Percentiles rank a stretch among this genome's conserved stretches.
phyloP scores from a whole-genome alignment of 1,140 invertebrate genomes.

The Riptortus pedestris region DNA sequence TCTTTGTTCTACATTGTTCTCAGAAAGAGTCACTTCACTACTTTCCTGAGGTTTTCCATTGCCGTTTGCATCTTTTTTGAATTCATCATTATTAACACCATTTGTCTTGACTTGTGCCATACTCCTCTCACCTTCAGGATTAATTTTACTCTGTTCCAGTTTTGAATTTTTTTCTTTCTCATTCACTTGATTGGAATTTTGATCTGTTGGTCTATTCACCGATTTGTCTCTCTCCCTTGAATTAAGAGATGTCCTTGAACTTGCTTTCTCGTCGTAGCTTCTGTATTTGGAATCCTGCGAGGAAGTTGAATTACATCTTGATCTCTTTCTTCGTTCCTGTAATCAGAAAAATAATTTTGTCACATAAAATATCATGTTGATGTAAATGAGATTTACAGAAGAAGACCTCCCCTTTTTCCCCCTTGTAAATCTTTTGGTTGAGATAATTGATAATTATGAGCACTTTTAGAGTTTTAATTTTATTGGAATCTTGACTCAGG shows the following conservation, averaged over 20 bases:
- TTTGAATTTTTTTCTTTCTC: constrained; percentile 5
- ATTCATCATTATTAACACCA: not conserved
- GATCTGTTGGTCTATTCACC: constrained; percentile 18
- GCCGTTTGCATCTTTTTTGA: constrained; percentile 4
- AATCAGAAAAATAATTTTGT: not conserved
- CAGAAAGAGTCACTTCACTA: not conserved
- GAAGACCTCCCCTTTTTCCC: no score
- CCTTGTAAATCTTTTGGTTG: no score
- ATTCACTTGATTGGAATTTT: constrained; percentile 25
- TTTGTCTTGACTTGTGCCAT: not conserved
- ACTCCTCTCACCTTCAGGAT: not conserved
- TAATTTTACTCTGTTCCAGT: not conserved
- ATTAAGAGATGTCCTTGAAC: not conserved
- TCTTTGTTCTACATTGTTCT: not conserved
- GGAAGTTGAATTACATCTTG: constrained; percentile 9
- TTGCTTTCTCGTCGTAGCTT: not conserved
- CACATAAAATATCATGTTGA: no score
- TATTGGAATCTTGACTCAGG: no score
- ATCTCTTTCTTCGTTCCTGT: constrained; percentile 3
- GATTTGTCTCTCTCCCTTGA: constrained; percentile 4
- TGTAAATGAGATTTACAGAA: no score
- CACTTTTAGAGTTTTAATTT: no score
- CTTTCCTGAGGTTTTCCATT: constrained; percentile 6
- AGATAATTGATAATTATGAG: no score
- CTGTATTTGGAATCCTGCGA: not conserved